Evolutionary conservation across 2,888 invertebrate species (phyloP), one percentile per base, ranked within the genome.

Genomic region (Leptinotarsa peninsularis): DNA sequence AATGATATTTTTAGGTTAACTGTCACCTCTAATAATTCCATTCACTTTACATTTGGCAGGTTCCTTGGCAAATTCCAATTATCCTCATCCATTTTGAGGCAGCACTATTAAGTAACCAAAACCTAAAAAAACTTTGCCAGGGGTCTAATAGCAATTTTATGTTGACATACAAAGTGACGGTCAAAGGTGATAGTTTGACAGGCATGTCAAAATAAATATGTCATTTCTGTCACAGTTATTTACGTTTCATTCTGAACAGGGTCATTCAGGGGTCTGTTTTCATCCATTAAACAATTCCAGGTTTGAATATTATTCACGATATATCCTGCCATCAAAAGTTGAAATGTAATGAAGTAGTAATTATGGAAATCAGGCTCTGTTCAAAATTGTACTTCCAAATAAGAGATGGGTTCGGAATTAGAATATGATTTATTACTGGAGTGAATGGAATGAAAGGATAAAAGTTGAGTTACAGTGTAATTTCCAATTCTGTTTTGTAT

Each of bases 171-270:
- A 67, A 67, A 76, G 60, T 71, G 63, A 49, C 33, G 71, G 69
- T 76, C 69, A 77, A 71, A 72, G 77, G 27, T 79, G 76, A 60
- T 68, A 33, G 56, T 71, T 72, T 79, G 79, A 79, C 79, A 79
- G 75, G 71, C 74, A 76, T 74, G 79, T 79, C 79, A 79, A 52
- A 21, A 17, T 56, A 21, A 43, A 14, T 1, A 33, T 33, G 7
- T 63, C 63, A 72, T 43, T 49, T 66, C 21, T 58, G 43, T 56
- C 17, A 58, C 13, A 18, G 4, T 1, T 54, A 43, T 27, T 17
- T 27, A 68, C 17, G 23, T 21, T 15, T 14, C 2, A n/a, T 13
- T 54, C 7, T 54, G 4, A n/a, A 54, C 18, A 54, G 54, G 10
- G n/a, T 10, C n/a, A 54, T 54, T 54, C n/a, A 4, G 3, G n/a